Conservation (phyloP, 2,113 vertebrate species). For the Platysteira castanea region DNA sequence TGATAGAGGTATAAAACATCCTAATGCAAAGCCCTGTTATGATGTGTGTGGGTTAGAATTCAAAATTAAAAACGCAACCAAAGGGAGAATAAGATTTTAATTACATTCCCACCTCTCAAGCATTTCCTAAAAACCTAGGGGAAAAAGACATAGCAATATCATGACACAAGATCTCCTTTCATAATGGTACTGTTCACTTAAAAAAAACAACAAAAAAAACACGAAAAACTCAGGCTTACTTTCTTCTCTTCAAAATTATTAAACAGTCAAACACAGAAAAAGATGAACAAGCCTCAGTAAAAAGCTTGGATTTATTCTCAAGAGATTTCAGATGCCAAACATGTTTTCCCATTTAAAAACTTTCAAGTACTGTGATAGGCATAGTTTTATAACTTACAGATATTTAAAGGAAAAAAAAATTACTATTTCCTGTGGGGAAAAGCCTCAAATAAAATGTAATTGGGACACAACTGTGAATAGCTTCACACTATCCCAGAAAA, state of each 20-base stretch:
- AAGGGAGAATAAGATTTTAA: slow-evolving; percentile 54
- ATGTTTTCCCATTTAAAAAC: slow-evolving; percentile 24
- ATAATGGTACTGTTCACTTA: neutral
- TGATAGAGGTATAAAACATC: slow-evolving; percentile 39
- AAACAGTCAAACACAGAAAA: neutral
- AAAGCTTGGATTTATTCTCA: slow-evolving; percentile 6
- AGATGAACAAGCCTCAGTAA: neutral
- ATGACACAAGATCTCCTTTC: neutral
- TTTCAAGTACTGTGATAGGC: neutral
- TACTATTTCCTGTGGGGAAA: slow-evolving; percentile 25
- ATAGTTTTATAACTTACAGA: slow-evolving; percentile 22
- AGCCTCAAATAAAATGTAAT: slow-evolving; percentile 46
- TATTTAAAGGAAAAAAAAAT: neutral
- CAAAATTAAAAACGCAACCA: slow-evolving; percentile 40
- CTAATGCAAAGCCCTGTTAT: slow-evolving; percentile 37
- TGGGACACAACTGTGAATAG: slow-evolving; percentile 9
- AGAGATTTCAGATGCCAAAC: slow-evolving; percentile 15
- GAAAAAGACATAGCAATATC: slow-evolving; percentile 7
- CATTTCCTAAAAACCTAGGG: neutral
- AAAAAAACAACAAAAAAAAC: neutral
- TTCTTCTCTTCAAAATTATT: neutral
- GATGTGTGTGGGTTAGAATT: slow-evolving; percentile 27
- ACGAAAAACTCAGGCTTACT: neutral
- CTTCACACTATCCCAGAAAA: slow-evolving; percentile 18
- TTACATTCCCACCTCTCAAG: slow-evolving; percentile 4